Percentiles rank a stretch among this genome's conserved stretches.
These are phyloP conservation scores for Hemicentrotus pulcherrimus DNA, from an alignment of 35 echinoderm and acorn worm species.

Conservation along the genomic window DNA sequence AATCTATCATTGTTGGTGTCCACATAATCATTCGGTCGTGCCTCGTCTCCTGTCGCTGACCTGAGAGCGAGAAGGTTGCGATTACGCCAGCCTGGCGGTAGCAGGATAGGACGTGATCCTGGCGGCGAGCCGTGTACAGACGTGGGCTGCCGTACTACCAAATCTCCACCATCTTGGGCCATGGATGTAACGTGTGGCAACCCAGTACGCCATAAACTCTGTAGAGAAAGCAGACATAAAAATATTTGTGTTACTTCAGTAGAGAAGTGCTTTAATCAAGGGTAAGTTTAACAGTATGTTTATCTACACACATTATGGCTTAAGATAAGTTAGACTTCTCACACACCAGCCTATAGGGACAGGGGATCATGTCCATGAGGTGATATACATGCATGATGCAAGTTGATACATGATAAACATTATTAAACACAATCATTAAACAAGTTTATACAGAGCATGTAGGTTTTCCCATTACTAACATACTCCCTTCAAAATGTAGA, in stretches of 20 bases:
- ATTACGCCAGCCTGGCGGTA: slow-evolving; percentile 53
- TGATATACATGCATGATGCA: too few relatives aligned
- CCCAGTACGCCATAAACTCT: slow-evolving; percentile 96
- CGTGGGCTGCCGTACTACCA: slow-evolving; percentile 89
- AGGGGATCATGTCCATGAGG: too few relatives aligned
- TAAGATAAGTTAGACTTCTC: too few relatives aligned
- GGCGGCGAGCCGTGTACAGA: slow-evolving; percentile 52
- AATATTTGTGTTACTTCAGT: not conserved
- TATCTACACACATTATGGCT: not conserved
- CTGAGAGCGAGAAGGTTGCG: slow-evolving; percentile 67
- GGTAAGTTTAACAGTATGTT: too few relatives aligned
- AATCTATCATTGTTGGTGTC: slow-evolving; percentile 56
- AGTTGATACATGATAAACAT: too few relatives aligned
- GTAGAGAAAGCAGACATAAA: slow-evolving; percentile 39
- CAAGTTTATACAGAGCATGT: too few relatives aligned
- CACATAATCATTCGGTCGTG: slow-evolving; percentile 73
- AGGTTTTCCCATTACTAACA: too few relatives aligned
- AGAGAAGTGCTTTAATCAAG: not conserved
- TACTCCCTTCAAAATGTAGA: too few relatives aligned
- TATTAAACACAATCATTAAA: too few relatives aligned
- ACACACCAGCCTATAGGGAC: too few relatives aligned
- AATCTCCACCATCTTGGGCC: slow-evolving; percentile 93
- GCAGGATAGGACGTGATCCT: slow-evolving; percentile 35
- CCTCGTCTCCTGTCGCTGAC: slow-evolving; percentile 62
- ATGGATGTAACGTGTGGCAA: slow-evolving; percentile 91